phyloP scores from a whole-genome alignment of 2,113 vertebrate genomes.

The Bufo gargarizans region DNA sequence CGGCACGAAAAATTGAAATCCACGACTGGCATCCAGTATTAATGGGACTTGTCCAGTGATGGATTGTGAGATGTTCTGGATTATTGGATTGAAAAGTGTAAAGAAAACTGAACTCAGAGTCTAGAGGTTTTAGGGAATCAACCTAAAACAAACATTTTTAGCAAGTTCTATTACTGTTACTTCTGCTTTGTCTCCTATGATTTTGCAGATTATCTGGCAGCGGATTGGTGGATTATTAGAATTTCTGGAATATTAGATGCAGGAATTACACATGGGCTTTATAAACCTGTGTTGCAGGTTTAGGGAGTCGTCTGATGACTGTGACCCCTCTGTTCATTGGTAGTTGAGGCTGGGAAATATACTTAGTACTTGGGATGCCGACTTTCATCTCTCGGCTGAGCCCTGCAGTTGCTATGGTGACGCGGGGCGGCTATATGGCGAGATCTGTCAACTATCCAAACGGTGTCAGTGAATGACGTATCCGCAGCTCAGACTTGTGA shows the following conservation, averaged over 20 bases:
- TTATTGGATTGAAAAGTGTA: no score
- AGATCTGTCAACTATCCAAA: conserved; percentile 43
- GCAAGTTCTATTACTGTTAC: no score
- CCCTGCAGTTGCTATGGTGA: conserved; percentile 48
- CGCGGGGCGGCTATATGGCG: conserved; percentile 9
- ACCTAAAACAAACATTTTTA: no score
- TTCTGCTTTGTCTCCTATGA: no score
- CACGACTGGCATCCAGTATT: no score
- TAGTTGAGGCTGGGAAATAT: background rate
- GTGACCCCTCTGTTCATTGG: background rate
- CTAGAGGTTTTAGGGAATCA: no score
- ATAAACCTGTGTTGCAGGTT: background rate
- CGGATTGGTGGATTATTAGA: background rate
- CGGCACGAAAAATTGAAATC: no score
- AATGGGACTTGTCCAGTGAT: no score
- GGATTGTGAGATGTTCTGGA: no score
- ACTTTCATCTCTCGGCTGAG: conserved; percentile 2
- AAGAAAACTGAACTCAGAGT: no score
- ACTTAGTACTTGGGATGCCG: background rate
- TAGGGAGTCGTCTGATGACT: background rate
- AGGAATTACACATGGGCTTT: background rate
- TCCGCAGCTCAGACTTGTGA: background rate
- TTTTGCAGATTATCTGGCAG: background rate
- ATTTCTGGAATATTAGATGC: background rate
- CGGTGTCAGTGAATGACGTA: conserved; percentile 48